A percentile compares a stretch with the other conserved stretches of the same genome.
Evolutionary conservation across 2,113 vertebrate genomes (phyloP).

Genomic region (Mesoclemmys tuberculata): DNA sequence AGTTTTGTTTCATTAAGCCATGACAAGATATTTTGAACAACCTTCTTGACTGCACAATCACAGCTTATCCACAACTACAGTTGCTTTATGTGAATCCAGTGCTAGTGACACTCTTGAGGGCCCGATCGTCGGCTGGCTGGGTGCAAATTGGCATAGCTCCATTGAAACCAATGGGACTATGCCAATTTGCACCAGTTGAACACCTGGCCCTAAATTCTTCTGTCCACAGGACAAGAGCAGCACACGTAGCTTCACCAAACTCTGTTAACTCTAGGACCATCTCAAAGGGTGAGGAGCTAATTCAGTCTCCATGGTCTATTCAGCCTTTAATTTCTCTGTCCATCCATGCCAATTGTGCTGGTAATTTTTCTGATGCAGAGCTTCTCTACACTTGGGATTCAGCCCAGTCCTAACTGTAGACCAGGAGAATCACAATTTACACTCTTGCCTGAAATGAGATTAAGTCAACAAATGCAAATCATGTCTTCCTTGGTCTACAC

Average conservation of each 20-base stretch:
- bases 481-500: not conserved
- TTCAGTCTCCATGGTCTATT: not conserved
- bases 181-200: not conserved
- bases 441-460: not conserved
- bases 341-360: not conserved
- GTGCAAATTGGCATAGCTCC: not conserved
- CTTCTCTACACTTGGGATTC: not conserved
- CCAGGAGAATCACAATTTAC: not conserved
- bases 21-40: not conserved
- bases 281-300: not conserved
- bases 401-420: not conserved
- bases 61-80: not conserved
- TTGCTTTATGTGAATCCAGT: not conserved
- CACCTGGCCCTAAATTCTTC: not conserved
- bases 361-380: not conserved
- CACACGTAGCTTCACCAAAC: not conserved
- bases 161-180: not conserved
- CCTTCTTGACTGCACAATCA: not conserved
- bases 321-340: fast-evolving
- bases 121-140: not conserved
- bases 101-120: fast-evolving
- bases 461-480: not conserved
- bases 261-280: not conserved
- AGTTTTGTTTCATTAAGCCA: not conserved
- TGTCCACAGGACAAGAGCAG: not conserved